phyloP scores from a whole-genome alignment of 2,113 vertebrate species.

The Cryptoleucopteryx plumbea region DNA sequence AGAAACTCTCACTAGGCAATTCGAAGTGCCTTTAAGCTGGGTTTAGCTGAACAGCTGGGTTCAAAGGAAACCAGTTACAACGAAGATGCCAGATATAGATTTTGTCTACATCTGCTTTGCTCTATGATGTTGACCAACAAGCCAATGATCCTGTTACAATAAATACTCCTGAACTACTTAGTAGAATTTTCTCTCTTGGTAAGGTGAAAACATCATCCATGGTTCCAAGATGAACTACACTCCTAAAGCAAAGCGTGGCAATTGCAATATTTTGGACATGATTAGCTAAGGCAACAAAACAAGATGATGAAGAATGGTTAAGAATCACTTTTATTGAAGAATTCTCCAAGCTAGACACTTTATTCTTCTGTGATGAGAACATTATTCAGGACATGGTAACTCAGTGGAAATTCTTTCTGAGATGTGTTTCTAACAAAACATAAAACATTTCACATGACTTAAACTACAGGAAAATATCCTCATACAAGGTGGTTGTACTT shows the following conservation, averaged over 20 bases:
- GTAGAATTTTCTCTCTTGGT: not conserved
- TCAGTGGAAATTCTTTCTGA: not conserved
- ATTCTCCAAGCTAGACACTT: not conserved
- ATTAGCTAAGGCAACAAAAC: not conserved
- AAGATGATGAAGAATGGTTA: not conserved
- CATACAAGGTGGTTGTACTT: not conserved
- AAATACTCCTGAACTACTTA: not conserved
- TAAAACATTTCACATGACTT: not conserved
- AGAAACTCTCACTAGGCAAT: not conserved
- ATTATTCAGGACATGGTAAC: not conserved
- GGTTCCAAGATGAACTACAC: not conserved
- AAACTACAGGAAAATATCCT: not conserved
- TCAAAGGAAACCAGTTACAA: not conserved
- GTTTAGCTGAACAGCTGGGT: not conserved
- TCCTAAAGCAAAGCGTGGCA: not conserved
- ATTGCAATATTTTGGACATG: not conserved
- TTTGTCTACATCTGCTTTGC: not conserved
- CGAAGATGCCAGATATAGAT: not conserved
- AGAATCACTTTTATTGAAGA: not conserved
- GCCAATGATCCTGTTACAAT: not conserved
- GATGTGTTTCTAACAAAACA: not conserved
- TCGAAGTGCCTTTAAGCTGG: not conserved
- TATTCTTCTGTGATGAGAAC: not conserved
- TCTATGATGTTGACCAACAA: not conserved
- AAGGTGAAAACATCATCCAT: not conserved